Evolutionary conservation across 2,888 invertebrate genomes (phyloP).

Genomic region (Oeneis ivallda): DNA sequence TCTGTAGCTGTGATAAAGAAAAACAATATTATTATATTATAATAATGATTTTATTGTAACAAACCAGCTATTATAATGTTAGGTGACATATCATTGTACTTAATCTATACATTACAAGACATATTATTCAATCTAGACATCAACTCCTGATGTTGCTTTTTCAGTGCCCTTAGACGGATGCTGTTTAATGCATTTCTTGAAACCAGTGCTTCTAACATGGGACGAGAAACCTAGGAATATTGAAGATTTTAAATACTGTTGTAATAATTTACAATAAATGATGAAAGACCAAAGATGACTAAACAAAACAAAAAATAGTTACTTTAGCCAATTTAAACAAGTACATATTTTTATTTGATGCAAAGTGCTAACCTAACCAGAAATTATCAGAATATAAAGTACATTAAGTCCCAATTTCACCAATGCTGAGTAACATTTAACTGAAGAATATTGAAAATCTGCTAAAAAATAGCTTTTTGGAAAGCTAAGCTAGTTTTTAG

Average conservation of each 20-base stretch:
- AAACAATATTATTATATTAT: constrained; percentile 1
- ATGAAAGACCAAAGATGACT: too few relatives aligned
- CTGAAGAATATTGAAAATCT: too few relatives aligned
- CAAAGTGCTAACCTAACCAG: too few relatives aligned
- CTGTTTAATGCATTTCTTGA: constrained; percentile 69
- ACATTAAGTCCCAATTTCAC: too few relatives aligned
- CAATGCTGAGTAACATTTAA: too few relatives aligned
- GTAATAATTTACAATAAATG: too few relatives aligned
- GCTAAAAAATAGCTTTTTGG: too few relatives aligned
- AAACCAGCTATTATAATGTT: constrained; percentile 26
- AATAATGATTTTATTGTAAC: constrained; percentile 4
- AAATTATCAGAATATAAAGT: too few relatives aligned
- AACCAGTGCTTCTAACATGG: constrained; percentile 75
- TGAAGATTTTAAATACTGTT: not conserved
- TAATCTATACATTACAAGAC: constrained; percentile 55
- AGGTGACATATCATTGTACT: constrained; percentile 36
- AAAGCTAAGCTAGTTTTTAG: too few relatives aligned
- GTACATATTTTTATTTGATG: too few relatives aligned
- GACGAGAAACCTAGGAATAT: constrained; percentile 68
- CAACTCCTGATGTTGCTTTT: constrained; percentile 72
- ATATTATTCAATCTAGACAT: constrained; percentile 70
- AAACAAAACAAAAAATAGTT: too few relatives aligned
- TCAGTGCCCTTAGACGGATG: constrained; percentile 68
- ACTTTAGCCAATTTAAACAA: too few relatives aligned
- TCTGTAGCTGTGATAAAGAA: constrained; percentile 33